Evolutionary conservation across 2,797 vertebrate species (phyloP), one percentile per base, ranked within the genome.

Genomic region (Cryptoprocta ferox): DNA sequence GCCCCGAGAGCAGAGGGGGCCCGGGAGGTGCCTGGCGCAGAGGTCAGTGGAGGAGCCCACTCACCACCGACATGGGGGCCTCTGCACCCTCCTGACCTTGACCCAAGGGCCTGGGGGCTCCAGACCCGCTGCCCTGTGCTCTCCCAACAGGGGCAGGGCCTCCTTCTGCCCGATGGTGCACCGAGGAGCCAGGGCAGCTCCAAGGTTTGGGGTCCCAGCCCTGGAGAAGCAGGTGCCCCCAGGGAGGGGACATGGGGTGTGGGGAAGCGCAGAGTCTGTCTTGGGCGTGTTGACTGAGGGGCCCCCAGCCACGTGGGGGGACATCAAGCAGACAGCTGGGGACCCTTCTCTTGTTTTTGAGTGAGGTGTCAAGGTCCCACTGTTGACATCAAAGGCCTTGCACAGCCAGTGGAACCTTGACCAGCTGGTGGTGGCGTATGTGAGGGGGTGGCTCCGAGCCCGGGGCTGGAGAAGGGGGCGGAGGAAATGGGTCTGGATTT

Each of bases 1-100:
- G 68, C 13, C 30, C 71, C 9, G 28, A 2, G 12, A 13, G 32
- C 0, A 15, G 53, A 19, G 0, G 0, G 35, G 14, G 8, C 56
- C 37, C 13, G 45, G 19, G 24, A 0, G 1, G 79, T 8, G 2
- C 32, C 42, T 13, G 1, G 28, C 35, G 24, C 39, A 6, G 59
- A 21, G n/a, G n/a, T 37, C 45, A 5, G 21, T 0, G 6, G 0
- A 21, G 37, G 35, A 42, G 19, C 1, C 1, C 9, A 8, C 75
- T 63, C 0, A 0, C 14, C 19, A 18, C 42, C 0, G 0, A 35
- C 32, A 32, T 21, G 18, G 11, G 0, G 45, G 32, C 3, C 48
- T 63, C 71, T 3, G 5, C 2, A 3, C 26, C 9, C 21, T 21
- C 3, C 14, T 11, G 8, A 11, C 80, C 71, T 13, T 3, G 5